Evolutionary conservation across 2,113 vertebrate species (phyloP).

Genomic region (Peromyscus californicus): DNA sequence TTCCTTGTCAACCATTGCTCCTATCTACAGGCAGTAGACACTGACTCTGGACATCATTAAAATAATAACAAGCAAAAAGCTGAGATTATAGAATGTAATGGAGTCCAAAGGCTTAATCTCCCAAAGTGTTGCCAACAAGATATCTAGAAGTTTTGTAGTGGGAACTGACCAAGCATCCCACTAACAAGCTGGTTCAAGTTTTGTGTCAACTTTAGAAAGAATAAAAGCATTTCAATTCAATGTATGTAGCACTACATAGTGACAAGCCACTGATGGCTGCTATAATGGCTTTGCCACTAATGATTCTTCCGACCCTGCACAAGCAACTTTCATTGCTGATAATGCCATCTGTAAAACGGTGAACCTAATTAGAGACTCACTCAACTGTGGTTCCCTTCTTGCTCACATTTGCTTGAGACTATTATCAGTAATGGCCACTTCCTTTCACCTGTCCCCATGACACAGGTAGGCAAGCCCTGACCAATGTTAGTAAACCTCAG

Average conservation of each 20-base stretch:
- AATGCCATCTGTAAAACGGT: background rate
- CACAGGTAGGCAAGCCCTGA: background rate
- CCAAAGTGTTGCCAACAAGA: background rate
- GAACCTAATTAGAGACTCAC: background rate
- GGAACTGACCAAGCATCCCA: background rate
- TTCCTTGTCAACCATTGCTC: background rate
- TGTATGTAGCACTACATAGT: background rate
- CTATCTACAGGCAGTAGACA: background rate
- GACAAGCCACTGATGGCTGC: background rate
- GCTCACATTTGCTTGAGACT: background rate
- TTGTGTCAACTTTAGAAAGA: background rate
- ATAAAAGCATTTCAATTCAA: background rate
- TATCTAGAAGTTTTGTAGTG: background rate
- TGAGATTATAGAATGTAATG: background rate
- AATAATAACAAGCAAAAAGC: background rate
- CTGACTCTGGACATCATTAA: background rate
- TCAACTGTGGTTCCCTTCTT: background rate
- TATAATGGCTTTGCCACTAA: background rate
- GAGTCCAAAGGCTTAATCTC: background rate
- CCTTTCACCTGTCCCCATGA: fast-evolving
- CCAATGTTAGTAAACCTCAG: background rate
- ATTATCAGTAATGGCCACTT: background rate
- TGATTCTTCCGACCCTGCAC: background rate
- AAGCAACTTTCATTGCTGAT: background rate
- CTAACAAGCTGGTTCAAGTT: background rate